Conservation (phyloP, 2,797 vertebrate species). For the Bovichtus variegatus region DNA sequence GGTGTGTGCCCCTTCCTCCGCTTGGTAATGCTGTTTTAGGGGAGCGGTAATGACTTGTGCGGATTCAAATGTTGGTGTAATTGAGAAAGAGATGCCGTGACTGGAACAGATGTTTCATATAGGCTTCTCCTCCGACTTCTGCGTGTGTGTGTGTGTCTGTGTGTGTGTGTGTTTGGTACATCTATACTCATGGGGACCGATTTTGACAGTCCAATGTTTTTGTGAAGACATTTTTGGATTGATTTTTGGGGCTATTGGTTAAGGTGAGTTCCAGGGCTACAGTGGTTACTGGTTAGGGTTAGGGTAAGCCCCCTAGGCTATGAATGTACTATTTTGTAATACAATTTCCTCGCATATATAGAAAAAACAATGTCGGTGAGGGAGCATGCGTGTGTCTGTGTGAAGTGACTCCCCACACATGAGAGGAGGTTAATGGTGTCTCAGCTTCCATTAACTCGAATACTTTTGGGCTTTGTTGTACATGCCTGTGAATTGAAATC, state of each 20-base stretch:
- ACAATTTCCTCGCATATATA: neutral
- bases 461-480: neutral
- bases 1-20: slow-evolving; percentile 32
- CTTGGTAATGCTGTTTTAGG: slow-evolving; percentile 66
- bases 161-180: slow-evolving; percentile 64
- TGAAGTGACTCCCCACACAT: neutral
- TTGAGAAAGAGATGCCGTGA: slow-evolving; percentile 88
- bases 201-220: neutral
- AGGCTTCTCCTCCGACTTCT: slow-evolving; percentile 79
- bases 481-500: slow-evolving; percentile 12
- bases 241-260: neutral
- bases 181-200: neutral
- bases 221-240: slow-evolving; percentile 10
- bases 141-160: slow-evolving; percentile 41
- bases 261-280: neutral
- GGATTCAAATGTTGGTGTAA: slow-evolving; percentile 87
- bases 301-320: too few relatives aligned
- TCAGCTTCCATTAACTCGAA: neutral
- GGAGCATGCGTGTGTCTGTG: neutral
- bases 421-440: slow-evolving; percentile 76
- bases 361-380: neutral
- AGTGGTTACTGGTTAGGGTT: neutral
- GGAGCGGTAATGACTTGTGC: slow-evolving; percentile 79
- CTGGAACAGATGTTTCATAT: slow-evolving; percentile 90
- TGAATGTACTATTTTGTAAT: neutral